These are phyloP conservation scores for Dorcus parallelipipedus DNA, from an alignment of 2,888 invertebrate species.

Conservation along the genomic window DNA sequence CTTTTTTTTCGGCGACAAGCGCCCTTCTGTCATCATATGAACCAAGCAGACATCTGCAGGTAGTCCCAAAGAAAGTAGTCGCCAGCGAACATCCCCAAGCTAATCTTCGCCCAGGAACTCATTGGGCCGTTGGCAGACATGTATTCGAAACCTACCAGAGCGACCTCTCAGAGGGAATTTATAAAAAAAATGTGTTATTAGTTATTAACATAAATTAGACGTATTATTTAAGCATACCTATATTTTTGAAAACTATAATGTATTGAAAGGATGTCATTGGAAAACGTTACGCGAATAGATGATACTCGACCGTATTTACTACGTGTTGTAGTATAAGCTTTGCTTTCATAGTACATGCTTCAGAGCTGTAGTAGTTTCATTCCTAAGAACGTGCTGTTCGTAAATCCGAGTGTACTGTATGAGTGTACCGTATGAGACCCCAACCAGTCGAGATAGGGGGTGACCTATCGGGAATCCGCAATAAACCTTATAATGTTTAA, in stretches of 20 bases:
- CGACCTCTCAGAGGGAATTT: no score
- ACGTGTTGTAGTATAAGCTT: no score
- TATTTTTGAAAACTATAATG: no score
- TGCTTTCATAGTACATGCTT: no score
- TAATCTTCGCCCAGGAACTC: slow-evolving; percentile 75
- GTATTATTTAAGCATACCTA: no score
- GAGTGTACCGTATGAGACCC: slow-evolving; percentile 99
- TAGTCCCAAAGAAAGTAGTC: slow-evolving; percentile 80
- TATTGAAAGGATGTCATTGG: no score
- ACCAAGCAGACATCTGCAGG: slow-evolving; percentile 96
- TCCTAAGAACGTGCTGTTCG: slow-evolving; percentile 1
- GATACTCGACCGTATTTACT: no score
- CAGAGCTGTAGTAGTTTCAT: not conserved
- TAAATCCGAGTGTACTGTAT: slow-evolving; percentile 47
- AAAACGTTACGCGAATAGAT: no score
- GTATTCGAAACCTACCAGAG: slow-evolving; percentile 64
- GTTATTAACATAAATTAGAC: no score
- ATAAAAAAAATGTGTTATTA: no score
- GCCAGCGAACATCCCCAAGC: slow-evolving; percentile 87
- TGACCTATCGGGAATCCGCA: no score
- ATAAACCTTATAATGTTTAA: no score
- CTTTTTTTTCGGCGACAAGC: slow-evolving; percentile 82
- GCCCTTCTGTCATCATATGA: slow-evolving; percentile 96
- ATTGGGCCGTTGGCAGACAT: slow-evolving; percentile 66
- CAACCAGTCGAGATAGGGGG: slow-evolving; percentile 92